phyloP scores from a whole-genome alignment of 35 echinoderm and acorn worm genomes.

The Ophioderma brevispina region DNA sequence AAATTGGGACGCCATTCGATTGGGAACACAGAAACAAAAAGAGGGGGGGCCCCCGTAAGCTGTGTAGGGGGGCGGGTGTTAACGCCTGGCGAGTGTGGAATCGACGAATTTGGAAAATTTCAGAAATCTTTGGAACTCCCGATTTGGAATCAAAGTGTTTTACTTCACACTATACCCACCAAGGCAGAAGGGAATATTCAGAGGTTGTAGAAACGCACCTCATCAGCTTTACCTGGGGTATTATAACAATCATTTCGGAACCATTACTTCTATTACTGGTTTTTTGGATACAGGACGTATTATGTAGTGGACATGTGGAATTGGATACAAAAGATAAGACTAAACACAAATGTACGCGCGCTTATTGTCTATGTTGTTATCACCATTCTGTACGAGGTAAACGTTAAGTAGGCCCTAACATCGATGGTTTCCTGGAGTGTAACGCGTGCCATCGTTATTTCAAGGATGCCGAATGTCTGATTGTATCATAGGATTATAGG shows the following conservation, averaged over 20 bases:
- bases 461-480: neutral
- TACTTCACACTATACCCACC: neutral
- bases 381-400: neutral
- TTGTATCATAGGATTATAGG: neutral
- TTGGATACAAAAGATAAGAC: neutral
- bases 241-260: neutral
- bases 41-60: too few species aligned
- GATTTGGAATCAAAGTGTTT: neutral
- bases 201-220: neutral
- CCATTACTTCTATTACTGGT: neutral
- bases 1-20: too few species aligned
- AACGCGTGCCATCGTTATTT: neutral
- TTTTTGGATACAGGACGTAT: neutral
- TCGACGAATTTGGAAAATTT: neutral
- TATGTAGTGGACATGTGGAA: neutral
- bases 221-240: neutral
- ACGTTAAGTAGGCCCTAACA: neutral
- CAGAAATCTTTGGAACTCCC: neutral
- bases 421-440: neutral
- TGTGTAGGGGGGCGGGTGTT: too few species aligned
- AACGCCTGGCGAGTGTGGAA: too few species aligned
- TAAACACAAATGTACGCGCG: neutral
- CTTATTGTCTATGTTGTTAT: neutral
- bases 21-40: too few species aligned
- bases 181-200: neutral